Conservation (phyloP, 2,797 vertebrate species). For the Pelobates cultripes region DNA sequence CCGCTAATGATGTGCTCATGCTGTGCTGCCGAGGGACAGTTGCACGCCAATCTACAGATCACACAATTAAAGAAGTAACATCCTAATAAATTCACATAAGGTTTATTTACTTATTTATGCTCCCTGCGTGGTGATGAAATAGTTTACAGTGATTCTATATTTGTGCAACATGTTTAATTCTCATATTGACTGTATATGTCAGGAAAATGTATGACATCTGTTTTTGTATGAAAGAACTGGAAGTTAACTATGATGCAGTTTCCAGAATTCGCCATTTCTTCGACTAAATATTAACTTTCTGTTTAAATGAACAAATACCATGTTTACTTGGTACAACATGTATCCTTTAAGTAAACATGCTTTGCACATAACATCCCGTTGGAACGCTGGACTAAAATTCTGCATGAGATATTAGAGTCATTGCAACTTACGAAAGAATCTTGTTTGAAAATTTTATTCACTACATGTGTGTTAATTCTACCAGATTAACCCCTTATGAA, state of each 20-base stretch:
- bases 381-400: neutral
- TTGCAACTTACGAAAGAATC: neutral
- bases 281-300: slow-evolving; percentile 30
- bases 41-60: no score
- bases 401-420: neutral
- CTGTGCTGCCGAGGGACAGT: no score
- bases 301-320: slow-evolving; percentile 17
- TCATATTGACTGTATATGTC: neutral
- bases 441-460: neutral
- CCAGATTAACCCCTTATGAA: no score
- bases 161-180: neutral
- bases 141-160: neutral
- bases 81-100: neutral
- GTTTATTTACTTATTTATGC: neutral
- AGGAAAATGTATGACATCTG: neutral
- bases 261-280: neutral
- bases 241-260: neutral
- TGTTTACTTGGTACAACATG: slow-evolving; percentile 14
- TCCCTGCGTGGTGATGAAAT: neutral
- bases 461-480: neutral
- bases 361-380: neutral
- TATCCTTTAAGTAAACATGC: slow-evolving; percentile 19
- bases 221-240: neutral
- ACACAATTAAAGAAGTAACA: no score
- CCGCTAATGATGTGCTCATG: no score